phyloP scores from a whole-genome alignment of 2,888 invertebrate genomes.

The Spisula subtruncata region DNA sequence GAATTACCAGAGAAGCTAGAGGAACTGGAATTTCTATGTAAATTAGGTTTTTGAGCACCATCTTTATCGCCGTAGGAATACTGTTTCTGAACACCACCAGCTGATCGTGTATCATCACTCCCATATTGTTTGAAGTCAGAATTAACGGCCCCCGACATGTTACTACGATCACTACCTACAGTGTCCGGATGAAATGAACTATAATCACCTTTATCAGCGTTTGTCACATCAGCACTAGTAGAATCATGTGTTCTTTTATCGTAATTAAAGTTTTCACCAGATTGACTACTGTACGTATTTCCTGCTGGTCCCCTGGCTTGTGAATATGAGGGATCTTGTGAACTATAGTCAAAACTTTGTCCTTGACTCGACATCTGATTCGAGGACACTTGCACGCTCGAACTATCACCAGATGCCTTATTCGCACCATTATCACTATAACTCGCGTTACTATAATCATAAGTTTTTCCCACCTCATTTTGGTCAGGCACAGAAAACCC shows the following conservation, averaged over 20 bases:
- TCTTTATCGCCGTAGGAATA: constrained; percentile 64
- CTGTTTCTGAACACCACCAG: constrained; percentile 60
- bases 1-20: constrained; percentile 49
- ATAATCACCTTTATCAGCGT: constrained; percentile 40
- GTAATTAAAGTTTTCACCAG: constrained; percentile 41
- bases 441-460: constrained; percentile 47
- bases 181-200: constrained; percentile 44
- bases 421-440: constrained; percentile 22
- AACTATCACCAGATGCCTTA: constrained; percentile 64
- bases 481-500: constrained; percentile 33
- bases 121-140: constrained; percentile 45
- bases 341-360: constrained; percentile 82
- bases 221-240: neutral
- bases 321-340: constrained; percentile 50
- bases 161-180: constrained; percentile 25
- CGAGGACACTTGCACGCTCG: constrained; percentile 89
- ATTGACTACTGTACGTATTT: constrained; percentile 41
- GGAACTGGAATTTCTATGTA: constrained; percentile 50
- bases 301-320: constrained; percentile 42
- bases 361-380: constrained; percentile 89
- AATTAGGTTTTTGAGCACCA: constrained; percentile 44
- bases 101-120: constrained; percentile 42
- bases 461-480: constrained; percentile 43
- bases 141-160: constrained; percentile 30
- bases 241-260: constrained; percentile 32